Percentiles rank a stretch among this genome's conserved stretches.
These are phyloP conservation scores for Gobiocypris rarus DNA, from an alignment of 2,113 vertebrate species.

Conservation along the genomic window DNA sequence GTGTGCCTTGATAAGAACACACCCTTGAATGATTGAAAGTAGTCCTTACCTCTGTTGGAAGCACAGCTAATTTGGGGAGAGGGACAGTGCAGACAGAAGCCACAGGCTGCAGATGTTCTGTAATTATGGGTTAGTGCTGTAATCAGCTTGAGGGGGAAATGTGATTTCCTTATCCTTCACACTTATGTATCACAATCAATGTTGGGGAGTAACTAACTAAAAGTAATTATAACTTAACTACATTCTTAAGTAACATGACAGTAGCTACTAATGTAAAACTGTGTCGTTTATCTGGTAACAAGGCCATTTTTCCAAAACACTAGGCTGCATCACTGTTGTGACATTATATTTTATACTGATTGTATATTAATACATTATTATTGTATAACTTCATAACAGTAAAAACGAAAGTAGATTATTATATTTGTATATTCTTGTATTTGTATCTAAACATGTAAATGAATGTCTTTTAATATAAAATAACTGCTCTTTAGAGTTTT, in stretches of 20 bases:
- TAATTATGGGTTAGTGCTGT: slow-evolving; percentile 71
- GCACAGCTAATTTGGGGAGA: slow-evolving; percentile 46
- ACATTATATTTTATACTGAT: neutral
- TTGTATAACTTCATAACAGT: neutral
- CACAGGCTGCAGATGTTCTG: slow-evolving; percentile 66
- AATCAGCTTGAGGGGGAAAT: slow-evolving; percentile 65
- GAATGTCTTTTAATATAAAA: neutral
- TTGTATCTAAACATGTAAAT: neutral
- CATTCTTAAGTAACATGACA: too few species aligned
- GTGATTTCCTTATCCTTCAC: slow-evolving; percentile 29
- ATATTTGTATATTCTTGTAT: too few species aligned
- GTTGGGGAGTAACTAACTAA: neutral
- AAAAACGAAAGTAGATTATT: neutral
- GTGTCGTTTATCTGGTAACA: too few species aligned
- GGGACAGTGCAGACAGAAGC: slow-evolving; percentile 50
- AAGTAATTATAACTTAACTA: neutral
- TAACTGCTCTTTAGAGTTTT: slow-evolving; percentile 4
- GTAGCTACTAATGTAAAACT: too few species aligned
- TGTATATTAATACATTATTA: neutral
- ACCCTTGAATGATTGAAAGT: slow-evolving; percentile 21
- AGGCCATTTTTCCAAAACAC: neutral
- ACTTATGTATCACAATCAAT: neutral
- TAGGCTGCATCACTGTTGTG: neutral
- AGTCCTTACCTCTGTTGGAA: slow-evolving; percentile 3
- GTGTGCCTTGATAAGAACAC: slow-evolving; percentile 41